Evolutionary conservation across 2,113 vertebrate genomes (phyloP), one percentile per base, ranked within the genome.

Genomic region (Cephalophus harveyi): DNA sequence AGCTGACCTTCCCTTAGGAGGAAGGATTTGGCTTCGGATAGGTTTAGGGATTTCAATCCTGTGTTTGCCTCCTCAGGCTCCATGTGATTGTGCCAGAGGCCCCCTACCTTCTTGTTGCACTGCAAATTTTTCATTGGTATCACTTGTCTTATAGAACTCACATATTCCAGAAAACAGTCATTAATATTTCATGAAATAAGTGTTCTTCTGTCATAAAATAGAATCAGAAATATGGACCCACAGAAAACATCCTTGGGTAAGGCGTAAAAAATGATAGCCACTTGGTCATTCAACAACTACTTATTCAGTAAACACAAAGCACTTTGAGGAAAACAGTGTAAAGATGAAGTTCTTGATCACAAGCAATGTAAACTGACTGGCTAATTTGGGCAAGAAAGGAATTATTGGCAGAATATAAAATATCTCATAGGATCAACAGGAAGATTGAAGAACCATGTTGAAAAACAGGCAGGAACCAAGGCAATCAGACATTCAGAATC

Each of bases 11-110:
- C 91, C 95, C 62, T 93, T 62, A 83, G 84, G 91, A 96, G 79
- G 76, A 96, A 43, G 60, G 91, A 94, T 97, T 95, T 98, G 89
- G 67, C 67, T 92, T 91, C 85, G 50, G 50, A 78, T 82, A 43
- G 78, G 84, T 95, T 94, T 89, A 95, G 82, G 93, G 86, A 78
- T 96, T 93, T 98, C 89, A 81, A 52, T 93, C 40, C 36, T 92
- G 11, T 96, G 60, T 97, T 96, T 97, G 76, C 91, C 88, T 97
- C 62, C 54, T 11, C 43, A 82, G 5, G 88, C 59, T 50, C 52
- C 71, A 62, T 1, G 2, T 19, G 54, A 71, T 90, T 27, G 14
- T 78, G 59, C 30, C 48, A 81, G 59, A 76, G 55, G 17, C 4
- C 67, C 62, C 43, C 50, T 50, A 54, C 16, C 33, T 90, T 90